Conservation (phyloP, 1,140 invertebrate genomes). For the Drosophila melanogaster region DNA sequence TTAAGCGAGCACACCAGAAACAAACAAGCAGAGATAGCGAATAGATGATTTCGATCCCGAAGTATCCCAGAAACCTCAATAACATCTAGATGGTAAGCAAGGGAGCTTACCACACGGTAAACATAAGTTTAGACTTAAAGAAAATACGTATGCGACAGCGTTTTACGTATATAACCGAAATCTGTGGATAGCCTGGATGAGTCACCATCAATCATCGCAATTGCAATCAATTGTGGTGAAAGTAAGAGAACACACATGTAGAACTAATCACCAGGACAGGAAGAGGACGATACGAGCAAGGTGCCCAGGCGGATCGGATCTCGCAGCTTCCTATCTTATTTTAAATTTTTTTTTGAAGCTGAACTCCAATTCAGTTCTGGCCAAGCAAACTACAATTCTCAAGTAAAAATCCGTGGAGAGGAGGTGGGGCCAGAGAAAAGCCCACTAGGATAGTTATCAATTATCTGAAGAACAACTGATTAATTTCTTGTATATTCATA, state of each 20-base stretch:
- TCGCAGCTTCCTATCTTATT: neutral
- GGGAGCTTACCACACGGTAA: constrained; percentile 30
- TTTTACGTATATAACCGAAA: constrained; percentile 28
- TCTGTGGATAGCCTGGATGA: neutral
- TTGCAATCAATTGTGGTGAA: constrained; percentile 26
- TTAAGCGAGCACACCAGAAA: constrained; percentile 13
- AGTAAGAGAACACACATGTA: constrained; percentile 38
- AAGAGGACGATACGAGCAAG: neutral
- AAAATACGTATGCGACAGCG: constrained; percentile 26
- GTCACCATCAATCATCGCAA: constrained; percentile 5
- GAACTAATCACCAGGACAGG: neutral
- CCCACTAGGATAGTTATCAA: constrained; percentile 14
- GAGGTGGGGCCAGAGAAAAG: constrained; percentile 3
- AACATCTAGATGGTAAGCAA: constrained; percentile 25
- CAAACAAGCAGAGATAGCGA: constrained; percentile 11
- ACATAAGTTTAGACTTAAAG: constrained; percentile 10
- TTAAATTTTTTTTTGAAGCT: neutral
- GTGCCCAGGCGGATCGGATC: neutral
- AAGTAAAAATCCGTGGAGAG: constrained; percentile 1
- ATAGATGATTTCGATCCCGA: constrained; percentile 4
- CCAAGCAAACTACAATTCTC: constrained; percentile 37
- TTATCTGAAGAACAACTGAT: constrained; percentile 1
- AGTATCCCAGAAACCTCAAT: constrained; percentile 14
- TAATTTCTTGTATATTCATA: constrained; percentile 8
- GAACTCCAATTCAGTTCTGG: constrained; percentile 21